These are phyloP conservation scores for Drosophila prosaltans DNA, from an alignment of 1,140 invertebrate genomes.

Conservation along the genomic window DNA sequence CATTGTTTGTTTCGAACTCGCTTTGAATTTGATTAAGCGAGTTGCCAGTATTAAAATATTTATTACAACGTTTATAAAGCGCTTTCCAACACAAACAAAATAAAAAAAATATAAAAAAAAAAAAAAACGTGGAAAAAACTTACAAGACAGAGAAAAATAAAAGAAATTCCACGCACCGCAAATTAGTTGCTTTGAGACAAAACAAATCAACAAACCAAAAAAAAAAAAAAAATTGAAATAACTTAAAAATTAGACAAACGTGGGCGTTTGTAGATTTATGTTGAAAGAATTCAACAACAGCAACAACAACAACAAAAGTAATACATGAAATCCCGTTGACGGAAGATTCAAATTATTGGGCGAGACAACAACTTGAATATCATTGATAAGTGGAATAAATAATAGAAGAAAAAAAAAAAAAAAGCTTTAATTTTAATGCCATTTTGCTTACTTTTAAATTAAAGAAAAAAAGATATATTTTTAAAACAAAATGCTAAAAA, in stretches of 20 bases:
- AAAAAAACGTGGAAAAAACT: slow-evolving; percentile 35
- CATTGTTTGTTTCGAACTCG: slow-evolving; percentile 54
- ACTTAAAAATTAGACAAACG: slow-evolving; percentile 44
- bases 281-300: slow-evolving; percentile 39
- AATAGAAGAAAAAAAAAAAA: too few species aligned
- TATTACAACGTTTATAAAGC: slow-evolving; percentile 73
- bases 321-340: slow-evolving; percentile 7
- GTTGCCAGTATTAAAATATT: slow-evolving; percentile 61
- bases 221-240: slow-evolving; percentile 22
- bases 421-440: too few species aligned
- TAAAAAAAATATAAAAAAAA: slow-evolving; percentile 43
- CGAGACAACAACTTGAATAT: slow-evolving; percentile 15
- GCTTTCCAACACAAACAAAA: slow-evolving; percentile 60
- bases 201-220: slow-evolving; percentile 23
- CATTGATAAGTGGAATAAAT: slow-evolving; percentile 41
- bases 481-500: too few species aligned
- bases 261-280: slow-evolving; percentile 76
- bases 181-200: slow-evolving; percentile 57
- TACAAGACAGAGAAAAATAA: slow-evolving; percentile 30
- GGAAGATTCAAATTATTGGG: slow-evolving; percentile 1
- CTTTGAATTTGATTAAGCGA: slow-evolving; percentile 57
- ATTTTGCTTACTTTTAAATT: too few species aligned
- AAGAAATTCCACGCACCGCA: slow-evolving; percentile 75
- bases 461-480: too few species aligned
- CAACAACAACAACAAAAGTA: slow-evolving; percentile 3